These are phyloP conservation scores for Tympanoctomys barrerae DNA, from an alignment of 2,797 vertebrate genomes.

Conservation along the genomic window DNA sequence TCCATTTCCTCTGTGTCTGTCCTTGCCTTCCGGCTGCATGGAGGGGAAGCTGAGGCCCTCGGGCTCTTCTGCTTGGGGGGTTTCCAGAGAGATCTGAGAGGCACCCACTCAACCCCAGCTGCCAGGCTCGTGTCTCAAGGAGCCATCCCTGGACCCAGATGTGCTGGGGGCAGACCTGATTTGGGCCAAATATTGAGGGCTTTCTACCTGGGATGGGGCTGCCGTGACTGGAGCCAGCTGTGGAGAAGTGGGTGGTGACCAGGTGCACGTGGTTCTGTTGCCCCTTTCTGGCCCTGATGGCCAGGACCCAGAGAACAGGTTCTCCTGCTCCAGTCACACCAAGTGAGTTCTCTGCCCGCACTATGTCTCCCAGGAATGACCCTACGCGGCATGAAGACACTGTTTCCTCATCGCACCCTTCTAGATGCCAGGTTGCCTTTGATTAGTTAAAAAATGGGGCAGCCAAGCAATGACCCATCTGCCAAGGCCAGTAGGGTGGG, in stretches of 20 bases:
- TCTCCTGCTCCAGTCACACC: neutral
- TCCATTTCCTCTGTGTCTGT: neutral
- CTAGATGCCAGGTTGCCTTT: too few species aligned
- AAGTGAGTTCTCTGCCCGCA: too few species aligned
- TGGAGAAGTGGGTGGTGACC: neutral
- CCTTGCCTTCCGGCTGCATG: neutral
- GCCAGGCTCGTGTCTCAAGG: neutral
- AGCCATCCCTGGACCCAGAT: neutral
- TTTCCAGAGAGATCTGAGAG: neutral
- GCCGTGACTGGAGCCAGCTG: neutral
- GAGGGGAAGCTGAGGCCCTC: constrained; percentile 16
- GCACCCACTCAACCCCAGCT: neutral
- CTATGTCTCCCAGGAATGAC: fast-evolving
- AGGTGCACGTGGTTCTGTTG: neutral
- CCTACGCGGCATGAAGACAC: neutral
- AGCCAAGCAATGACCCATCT: neutral
- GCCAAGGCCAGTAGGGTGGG: too few species aligned
- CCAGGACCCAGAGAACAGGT: neutral
- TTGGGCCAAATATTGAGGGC: constrained; percentile 54
- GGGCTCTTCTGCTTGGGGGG: neutral
- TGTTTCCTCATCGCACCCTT: constrained; percentile 24
- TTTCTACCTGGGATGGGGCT: neutral
- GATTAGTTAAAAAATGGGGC: too few species aligned
- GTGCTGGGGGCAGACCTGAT: constrained; percentile 19
- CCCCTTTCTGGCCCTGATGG: neutral